Evolutionary conservation across 2,113 vertebrate species (phyloP).

Genomic region (Megaleporinus macrocephalus): DNA sequence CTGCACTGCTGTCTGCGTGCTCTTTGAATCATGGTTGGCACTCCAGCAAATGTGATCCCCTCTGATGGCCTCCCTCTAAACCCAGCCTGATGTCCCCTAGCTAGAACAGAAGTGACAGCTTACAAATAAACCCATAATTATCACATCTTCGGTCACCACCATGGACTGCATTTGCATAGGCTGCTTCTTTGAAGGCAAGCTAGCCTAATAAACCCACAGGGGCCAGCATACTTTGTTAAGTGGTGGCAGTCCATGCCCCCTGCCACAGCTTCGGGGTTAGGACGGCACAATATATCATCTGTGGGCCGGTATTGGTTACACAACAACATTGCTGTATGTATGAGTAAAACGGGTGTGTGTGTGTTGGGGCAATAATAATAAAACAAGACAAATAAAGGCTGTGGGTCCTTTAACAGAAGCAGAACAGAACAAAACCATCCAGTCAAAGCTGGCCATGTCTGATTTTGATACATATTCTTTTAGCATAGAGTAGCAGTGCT

Average conservation of each 20-base stretch:
- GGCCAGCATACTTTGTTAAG: slow-evolving; percentile 70
- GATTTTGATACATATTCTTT: too few species aligned
- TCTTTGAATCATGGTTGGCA: slow-evolving; percentile 77
- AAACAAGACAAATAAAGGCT: too few species aligned
- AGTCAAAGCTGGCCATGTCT: too few species aligned
- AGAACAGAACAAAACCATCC: too few species aligned
- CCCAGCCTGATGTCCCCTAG: slow-evolving; percentile 84
- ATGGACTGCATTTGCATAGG: slow-evolving; percentile 80
- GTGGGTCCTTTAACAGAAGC: too few species aligned
- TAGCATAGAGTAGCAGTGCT: too few species aligned
- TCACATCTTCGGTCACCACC: slow-evolving; percentile 77
- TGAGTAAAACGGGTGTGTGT: too few species aligned
- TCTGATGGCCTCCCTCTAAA: slow-evolving; percentile 79
- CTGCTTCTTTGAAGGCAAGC: slow-evolving; percentile 72
- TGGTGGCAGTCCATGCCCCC: slow-evolving; percentile 69
- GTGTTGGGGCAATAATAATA: too few species aligned
- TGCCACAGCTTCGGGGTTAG: neutral
- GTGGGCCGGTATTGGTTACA: too few species aligned
- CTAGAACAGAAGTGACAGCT: slow-evolving; percentile 84
- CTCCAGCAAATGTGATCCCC: slow-evolving; percentile 77
- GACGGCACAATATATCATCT: slow-evolving; percentile 52
- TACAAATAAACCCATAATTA: slow-evolving; percentile 88
- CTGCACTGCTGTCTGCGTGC: slow-evolving; percentile 71
- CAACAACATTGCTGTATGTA: too few species aligned
- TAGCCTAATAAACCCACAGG: slow-evolving; percentile 74